Conservation (phyloP, 2,888 invertebrate genomes). For the Hemithea aestivaria region DNA sequence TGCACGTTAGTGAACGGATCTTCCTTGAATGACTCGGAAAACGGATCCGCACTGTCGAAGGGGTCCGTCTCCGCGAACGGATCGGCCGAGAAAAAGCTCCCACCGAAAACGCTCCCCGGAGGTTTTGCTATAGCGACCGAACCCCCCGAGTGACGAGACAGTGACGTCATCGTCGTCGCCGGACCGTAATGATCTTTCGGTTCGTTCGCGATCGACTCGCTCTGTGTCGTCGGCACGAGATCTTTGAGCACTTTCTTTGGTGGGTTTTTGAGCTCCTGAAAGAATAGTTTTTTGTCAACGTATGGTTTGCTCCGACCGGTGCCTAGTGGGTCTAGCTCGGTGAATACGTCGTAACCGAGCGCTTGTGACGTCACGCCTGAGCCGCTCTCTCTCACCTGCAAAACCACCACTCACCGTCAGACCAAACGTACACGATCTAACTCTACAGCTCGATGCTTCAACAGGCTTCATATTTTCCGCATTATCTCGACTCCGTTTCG, state of each 20-base stretch:
- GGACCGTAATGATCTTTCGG: slow-evolving; percentile 57
- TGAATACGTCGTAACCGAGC: slow-evolving; percentile 89
- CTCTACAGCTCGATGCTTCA: slow-evolving; percentile 8
- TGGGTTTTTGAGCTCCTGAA: slow-evolving; percentile 96
- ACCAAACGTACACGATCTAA: slow-evolving; percentile 33
- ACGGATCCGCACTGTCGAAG: slow-evolving; percentile 85
- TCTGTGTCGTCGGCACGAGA: slow-evolving; percentile 78
- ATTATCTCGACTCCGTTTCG: too few species aligned
- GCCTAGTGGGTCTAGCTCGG: slow-evolving; percentile 95
- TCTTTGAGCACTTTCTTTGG: slow-evolving; percentile 95
- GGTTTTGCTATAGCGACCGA: slow-evolving; percentile 67
- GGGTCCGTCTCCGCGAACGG: slow-evolving; percentile 85
- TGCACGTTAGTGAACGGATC: slow-evolving; percentile 80
- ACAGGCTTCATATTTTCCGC: not conserved
- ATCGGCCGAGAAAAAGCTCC: slow-evolving; percentile 73
- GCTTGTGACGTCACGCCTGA: slow-evolving; percentile 40
- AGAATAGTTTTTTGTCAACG: slow-evolving; percentile 97
- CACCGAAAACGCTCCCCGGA: slow-evolving; percentile 43
- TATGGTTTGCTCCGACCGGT: slow-evolving; percentile 95
- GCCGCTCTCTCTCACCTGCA: slow-evolving; percentile 69
- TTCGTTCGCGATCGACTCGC: slow-evolving; percentile 53
- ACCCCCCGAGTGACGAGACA: slow-evolving; percentile 70
- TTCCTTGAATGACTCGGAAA: slow-evolving; percentile 79
- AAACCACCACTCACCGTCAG: slow-evolving; percentile 60
- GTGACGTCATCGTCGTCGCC: slow-evolving; percentile 70